Evolutionary conservation across 2,113 vertebrate genomes (phyloP), one percentile per base, ranked within the genome.

Genomic region (Turdus rufiventris): DNA sequence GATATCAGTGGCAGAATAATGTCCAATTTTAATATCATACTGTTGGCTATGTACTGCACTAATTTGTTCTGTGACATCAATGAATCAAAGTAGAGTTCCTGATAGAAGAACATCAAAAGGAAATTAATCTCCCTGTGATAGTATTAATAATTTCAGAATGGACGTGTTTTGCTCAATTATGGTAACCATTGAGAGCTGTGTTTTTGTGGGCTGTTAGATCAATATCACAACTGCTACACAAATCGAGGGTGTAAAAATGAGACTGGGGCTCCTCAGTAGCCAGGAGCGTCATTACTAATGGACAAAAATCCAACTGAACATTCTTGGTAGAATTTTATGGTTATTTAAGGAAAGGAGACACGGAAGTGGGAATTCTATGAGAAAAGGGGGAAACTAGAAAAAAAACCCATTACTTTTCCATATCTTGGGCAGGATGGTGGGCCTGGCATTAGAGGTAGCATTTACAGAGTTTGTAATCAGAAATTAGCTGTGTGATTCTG

Each of bases 21-120:
- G 93, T 94, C 94, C 72, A 3, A 88, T 96, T 93, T 97, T 97
- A 97, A 97, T 95, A 96, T 96, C 89, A 45, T 53, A 68, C 77
- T 94, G 89, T 96, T 94, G 79, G 56, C 94, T 85, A 66, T 81
- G 82, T 95, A 89, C 54, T 36, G 90, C 76, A 58, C 91, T 96
- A 94, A 97, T 97, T 95, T 97, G 78, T 96, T 95, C 94, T 89
- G 67, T 84, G 91, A 86, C 97, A 97, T 97, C 93, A 91, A 62
- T 95, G 95, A 97, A 96, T 97, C 91, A 96, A 93, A 97, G 89
- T 82, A 79, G 88, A 96, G 91, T 75, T 93, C 78, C 79, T 94
- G 91, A 91, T 94, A 96, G 94, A 95, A 90, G 77, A 91, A 75
- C 91, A 88, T 94, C 81, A 74, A 79, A 92, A 95, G 91, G 95